These are phyloP conservation scores for Pygoscelis adeliae DNA, from an alignment of 2,113 vertebrate species.

Conservation along the genomic window DNA sequence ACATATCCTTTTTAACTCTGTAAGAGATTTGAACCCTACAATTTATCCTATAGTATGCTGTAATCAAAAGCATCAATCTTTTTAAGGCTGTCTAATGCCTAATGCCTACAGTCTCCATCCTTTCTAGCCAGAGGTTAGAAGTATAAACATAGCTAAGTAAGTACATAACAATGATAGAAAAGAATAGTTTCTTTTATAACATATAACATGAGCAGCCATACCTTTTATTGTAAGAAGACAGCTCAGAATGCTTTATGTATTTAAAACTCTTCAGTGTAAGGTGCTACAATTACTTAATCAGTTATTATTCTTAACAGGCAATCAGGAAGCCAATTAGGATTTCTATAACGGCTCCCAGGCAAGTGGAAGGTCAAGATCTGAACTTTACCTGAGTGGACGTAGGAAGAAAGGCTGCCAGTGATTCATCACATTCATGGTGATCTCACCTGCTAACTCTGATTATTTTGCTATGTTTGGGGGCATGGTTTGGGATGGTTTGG, in stretches of 20 bases:
- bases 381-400: neutral
- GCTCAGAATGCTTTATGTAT: neutral
- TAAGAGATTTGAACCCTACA: neutral
- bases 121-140: neutral
- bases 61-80: slow-evolving; percentile 20
- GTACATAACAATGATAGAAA: neutral
- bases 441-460: neutral
- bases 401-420: neutral
- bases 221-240: neutral
- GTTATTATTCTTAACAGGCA: neutral
- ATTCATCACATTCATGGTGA: neutral
- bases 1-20: neutral
- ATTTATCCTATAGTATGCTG: neutral
- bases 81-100: neutral
- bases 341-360: neutral
- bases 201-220: neutral
- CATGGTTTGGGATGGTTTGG: neutral
- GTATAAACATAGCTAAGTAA: neutral
- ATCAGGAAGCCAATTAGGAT: slow-evolving; percentile 27
- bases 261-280: slow-evolving; percentile 11
- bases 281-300: neutral
- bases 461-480: neutral
- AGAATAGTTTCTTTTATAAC: neutral
- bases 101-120: neutral
- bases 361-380: neutral